Evolutionary conservation across 2,888 invertebrate species (phyloP), one percentile per base, ranked within the genome.

Genomic region (Entomobrya multifasciata): DNA sequence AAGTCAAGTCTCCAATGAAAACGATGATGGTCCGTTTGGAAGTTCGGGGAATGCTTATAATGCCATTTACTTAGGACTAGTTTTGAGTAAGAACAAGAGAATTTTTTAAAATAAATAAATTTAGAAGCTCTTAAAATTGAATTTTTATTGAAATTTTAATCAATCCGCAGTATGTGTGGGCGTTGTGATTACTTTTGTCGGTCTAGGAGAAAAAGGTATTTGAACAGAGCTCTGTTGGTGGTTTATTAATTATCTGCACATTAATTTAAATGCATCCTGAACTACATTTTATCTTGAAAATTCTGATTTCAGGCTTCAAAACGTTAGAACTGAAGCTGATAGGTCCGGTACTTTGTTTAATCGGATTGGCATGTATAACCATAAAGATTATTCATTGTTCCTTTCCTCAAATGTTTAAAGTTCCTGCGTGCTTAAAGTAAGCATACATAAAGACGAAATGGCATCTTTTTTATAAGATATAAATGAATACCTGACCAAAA

Each of bases 171-270:
- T 90, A 60, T 87, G 88, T 20, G 87, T 91, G 55, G 91, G 91
- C 0, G 72, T 89, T 27, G 91, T 91, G 52, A 90, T 91, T 79
- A 89, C 90, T 0, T 91, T 91, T 67, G 91, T 91, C 15, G 91
- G 91, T 15, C 67, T 91, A 70, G 91, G 91, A 55, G 91, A 91
- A 49, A 91, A 91, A 87, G 91, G 91, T 90, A 30, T n/a, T n/a
- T n/a, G n/a, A n/a, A n/a, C n/a, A n/a, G n/a, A n/a, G n/a, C n/a
- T n/a, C n/a, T n/a, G n/a, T n/a, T n/a, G n/a, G n/a, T n/a, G n/a
- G n/a, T n/a, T n/a, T n/a, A n/a, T n/a, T n/a, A n/a, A n/a, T n/a
- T n/a, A n/a, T n/a, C n/a, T n/a, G n/a, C n/a, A n/a, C n/a, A n/a
- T n/a, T n/a, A n/a, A n/a, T n/a, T n/a, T n/a, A n/a, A n/a, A n/a